These are phyloP conservation scores for Bombus terrestris DNA, from an alignment of 1,140 invertebrate genomes.

Conservation along the genomic window DNA sequence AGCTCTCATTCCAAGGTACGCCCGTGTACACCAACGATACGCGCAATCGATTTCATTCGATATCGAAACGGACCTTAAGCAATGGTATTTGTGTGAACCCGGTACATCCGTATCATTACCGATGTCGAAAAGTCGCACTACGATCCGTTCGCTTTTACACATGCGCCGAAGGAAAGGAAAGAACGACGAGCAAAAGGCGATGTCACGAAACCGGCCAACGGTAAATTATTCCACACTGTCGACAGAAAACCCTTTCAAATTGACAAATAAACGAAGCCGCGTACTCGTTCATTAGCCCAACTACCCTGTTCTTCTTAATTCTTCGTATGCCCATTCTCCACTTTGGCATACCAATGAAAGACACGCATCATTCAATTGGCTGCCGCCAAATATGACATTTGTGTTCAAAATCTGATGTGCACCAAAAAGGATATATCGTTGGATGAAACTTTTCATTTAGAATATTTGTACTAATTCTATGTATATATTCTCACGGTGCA, in stretches of 20 bases:
- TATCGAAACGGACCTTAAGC: background rate
- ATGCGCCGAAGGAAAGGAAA: background rate
- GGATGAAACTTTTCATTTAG: background rate
- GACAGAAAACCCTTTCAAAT: conserved; percentile 53
- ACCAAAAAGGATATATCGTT: background rate
- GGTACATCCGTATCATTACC: background rate
- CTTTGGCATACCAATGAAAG: background rate
- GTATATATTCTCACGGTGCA: background rate
- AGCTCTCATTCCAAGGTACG: background rate
- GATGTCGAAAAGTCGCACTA: conserved; percentile 1
- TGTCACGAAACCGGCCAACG: conserved; percentile 6
- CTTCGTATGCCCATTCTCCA: background rate
- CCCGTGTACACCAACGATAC: background rate
- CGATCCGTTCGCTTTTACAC: background rate
- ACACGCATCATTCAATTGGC: background rate
- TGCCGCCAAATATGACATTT: background rate
- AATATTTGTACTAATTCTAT: background rate
- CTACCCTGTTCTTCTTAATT: background rate
- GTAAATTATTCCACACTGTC: conserved; percentile 51
- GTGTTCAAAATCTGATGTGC: conserved; percentile 7
- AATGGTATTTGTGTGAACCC: background rate
- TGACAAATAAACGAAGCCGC: conserved; percentile 57
- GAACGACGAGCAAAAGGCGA: background rate
- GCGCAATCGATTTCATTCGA: background rate
- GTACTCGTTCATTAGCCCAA: background rate